Evolutionary conservation across 92 coral and sea anemone species (phyloP).

Genomic region (Pocillopora meandrina): DNA sequence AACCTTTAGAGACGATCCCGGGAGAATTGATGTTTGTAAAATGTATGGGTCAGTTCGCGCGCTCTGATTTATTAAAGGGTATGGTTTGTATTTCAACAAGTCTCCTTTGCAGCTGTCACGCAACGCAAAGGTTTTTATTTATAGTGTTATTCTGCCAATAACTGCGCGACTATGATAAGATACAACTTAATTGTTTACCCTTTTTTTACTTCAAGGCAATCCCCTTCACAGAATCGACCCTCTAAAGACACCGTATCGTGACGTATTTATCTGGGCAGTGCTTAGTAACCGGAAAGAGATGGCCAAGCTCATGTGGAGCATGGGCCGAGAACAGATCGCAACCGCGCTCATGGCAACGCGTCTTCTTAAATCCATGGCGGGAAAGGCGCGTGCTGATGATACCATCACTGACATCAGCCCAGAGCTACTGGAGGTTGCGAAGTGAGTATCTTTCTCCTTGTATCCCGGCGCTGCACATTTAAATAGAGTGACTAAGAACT

Average conservation of each 20-base stretch:
- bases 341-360: constrained; percentile 91
- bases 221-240: constrained; percentile 51
- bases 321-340: constrained; percentile 87
- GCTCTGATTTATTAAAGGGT: no score
- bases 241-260: constrained; percentile 80
- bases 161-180: no score
- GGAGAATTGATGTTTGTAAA: no score
- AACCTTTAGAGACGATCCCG: no score
- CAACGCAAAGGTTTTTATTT: no score
- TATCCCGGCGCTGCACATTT: no score
- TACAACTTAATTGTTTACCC: background rate
- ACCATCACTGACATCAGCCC: constrained; percentile 87
- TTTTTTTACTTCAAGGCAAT: constrained; percentile 7
- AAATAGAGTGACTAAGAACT: background rate
- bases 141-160: no score
- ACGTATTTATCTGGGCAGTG: constrained; percentile 93
- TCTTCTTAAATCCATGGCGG: constrained; percentile 86
- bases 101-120: no score
- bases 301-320: constrained; percentile 89
- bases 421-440: constrained; percentile 75
- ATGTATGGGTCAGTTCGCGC: no score
- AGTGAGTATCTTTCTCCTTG: constrained; percentile 56
- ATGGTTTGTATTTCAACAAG: no score
- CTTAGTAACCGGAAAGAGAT: constrained; percentile 80
- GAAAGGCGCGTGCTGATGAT: constrained; percentile 79